A percentile compares a stretch with the other conserved stretches of the same genome.
Evolutionary conservation across 2,888 invertebrate genomes (phyloP).

Genomic region (Pomacea canaliculata): DNA sequence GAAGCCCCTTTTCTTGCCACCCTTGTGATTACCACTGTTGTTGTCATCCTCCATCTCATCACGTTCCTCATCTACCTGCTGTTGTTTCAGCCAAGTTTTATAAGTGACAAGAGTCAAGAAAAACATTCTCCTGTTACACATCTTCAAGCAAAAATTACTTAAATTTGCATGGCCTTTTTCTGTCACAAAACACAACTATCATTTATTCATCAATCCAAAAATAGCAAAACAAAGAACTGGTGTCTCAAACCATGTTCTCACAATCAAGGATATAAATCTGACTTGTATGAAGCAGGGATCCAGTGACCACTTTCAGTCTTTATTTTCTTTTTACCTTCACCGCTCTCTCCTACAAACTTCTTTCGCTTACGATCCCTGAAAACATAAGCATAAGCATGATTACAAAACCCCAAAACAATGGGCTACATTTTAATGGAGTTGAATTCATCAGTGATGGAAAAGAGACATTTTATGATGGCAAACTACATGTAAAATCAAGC

Average conservation of each 20-base stretch:
- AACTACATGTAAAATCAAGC: too few relatives aligned
- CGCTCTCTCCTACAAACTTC: constrained; percentile 81
- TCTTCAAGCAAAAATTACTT: too few relatives aligned
- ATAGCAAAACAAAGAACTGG: too few relatives aligned
- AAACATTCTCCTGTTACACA: background rate
- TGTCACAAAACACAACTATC: too few relatives aligned
- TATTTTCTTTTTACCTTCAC: constrained; percentile 79
- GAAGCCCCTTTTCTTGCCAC: constrained; percentile 24
- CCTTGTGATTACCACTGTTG: constrained; percentile 14
- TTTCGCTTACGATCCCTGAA: constrained; percentile 93
- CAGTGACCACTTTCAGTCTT: constrained; percentile 95
- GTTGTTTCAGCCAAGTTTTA: constrained; percentile 86
- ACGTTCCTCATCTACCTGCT: constrained; percentile 54
- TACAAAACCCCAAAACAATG: too few relatives aligned
- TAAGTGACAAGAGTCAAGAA: constrained; percentile 74
- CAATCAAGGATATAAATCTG: constrained; percentile 76
- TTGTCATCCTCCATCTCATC: constrained; percentile 46
- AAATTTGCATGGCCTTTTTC: too few relatives aligned
- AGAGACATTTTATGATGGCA: too few relatives aligned
- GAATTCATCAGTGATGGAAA: too few relatives aligned
- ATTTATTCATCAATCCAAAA: too few relatives aligned
- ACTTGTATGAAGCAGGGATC: constrained; percentile 94
- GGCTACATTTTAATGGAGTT: too few relatives aligned
- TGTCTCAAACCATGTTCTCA: too few relatives aligned
- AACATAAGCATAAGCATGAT: background rate